A percentile compares a stretch with the other conserved stretches of the same genome.
phyloP scores from a whole-genome alignment of 2,888 invertebrate genomes.

The Sinhomidia bicolor region DNA sequence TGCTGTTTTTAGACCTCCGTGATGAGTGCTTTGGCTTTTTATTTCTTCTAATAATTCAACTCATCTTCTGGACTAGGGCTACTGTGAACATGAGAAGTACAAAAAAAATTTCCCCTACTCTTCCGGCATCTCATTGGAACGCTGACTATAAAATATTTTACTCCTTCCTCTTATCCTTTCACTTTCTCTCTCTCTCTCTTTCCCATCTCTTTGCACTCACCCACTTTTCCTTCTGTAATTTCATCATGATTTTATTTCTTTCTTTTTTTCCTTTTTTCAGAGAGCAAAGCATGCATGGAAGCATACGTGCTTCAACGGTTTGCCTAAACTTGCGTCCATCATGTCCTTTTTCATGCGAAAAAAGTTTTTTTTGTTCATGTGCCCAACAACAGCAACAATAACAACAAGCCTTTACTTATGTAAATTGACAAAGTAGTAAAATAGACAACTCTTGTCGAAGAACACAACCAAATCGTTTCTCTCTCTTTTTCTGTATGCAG shows the following conservation, averaged over 20 bases:
- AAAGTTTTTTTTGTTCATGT: background rate
- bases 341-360: background rate
- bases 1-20: background rate
- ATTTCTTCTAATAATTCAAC: constrained; percentile 41
- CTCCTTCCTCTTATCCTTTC: constrained; percentile 54
- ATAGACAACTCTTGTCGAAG: constrained; percentile 20
- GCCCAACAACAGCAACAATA: constrained; percentile 21
- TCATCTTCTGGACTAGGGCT: constrained; percentile 31
- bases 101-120: constrained; percentile 32
- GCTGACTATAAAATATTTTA: constrained; percentile 66
- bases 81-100: constrained; percentile 39
- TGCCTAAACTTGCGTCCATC: too few relatives aligned
- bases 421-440: constrained; percentile 47
- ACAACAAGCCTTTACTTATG: constrained; percentile 8
- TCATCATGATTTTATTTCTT: constrained; percentile 45
- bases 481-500: background rate
- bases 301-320: background rate
- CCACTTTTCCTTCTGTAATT: constrained; percentile 24
- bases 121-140: constrained; percentile 71
- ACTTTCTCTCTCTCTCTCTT: background rate
- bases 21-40: background rate
- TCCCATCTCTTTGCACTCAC: background rate
- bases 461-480: constrained; percentile 2
- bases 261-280: background rate
- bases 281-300: background rate